phyloP scores from a whole-genome alignment of 2,113 vertebrate species.

The Electrona antarctica region DNA sequence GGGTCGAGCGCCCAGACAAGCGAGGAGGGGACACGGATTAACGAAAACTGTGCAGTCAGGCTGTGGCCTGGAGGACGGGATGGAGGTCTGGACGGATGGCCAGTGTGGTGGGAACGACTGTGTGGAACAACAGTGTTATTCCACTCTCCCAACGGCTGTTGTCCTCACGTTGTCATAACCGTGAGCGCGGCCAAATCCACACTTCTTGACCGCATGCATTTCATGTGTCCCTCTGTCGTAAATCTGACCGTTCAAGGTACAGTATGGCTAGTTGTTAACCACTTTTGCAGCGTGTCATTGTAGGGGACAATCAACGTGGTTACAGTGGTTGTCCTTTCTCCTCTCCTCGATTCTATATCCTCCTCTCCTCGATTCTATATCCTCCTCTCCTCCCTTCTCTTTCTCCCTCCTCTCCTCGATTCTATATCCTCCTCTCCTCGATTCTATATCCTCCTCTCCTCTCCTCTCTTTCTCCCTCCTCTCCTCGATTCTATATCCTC shows the following conservation, averaged over 20 bases:
- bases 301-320: no score
- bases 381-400: no score
- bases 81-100: slow-evolving; percentile 4
- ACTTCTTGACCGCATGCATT: slow-evolving; percentile 27
- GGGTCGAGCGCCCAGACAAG: no score
- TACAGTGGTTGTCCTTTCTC: no score
- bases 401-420: no score
- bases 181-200: slow-evolving; percentile 28
- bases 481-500: neutral
- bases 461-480: slow-evolving; percentile 12
- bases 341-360: no score
- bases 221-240: slow-evolving; percentile 14
- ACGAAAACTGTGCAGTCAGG: slow-evolving; percentile 23
- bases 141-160: slow-evolving; percentile 39
- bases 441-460: no score
- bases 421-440: no score
- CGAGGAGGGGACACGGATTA: no score
- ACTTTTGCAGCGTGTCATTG: no score
- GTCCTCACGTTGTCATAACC: slow-evolving; percentile 52
- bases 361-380: no score
- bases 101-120: slow-evolving; percentile 46
- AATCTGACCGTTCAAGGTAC: slow-evolving; percentile 23
- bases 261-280: no score
- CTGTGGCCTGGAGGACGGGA: slow-evolving; percentile 10
- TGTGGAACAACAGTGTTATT: slow-evolving; percentile 33